Conservation (phyloP, 2,113 vertebrate species). For the Mystacornis crossleyi region DNA sequence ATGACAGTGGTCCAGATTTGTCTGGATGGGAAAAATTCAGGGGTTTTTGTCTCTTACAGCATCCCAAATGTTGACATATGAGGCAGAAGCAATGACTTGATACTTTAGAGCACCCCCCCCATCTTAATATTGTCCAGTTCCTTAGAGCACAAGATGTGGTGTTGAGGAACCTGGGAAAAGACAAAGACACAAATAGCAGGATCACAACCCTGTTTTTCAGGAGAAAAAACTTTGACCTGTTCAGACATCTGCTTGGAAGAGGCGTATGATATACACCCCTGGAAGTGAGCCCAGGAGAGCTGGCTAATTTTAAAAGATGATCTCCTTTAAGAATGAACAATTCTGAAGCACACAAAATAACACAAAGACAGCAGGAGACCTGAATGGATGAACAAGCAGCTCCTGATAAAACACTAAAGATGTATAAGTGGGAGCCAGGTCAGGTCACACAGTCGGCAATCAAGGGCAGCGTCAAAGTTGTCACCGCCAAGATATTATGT, state of each 20-base stretch:
- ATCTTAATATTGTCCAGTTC: background rate
- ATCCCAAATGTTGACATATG: background rate
- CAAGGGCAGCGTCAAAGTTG: background rate
- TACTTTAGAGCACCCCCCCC: accelerated
- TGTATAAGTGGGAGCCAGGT: background rate
- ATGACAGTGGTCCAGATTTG: background rate
- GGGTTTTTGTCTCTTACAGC: background rate
- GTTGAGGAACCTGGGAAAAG: background rate
- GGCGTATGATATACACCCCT: background rate
- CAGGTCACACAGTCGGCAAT: background rate
- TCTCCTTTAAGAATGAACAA: background rate
- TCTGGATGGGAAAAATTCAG: background rate
- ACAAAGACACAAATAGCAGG: background rate
- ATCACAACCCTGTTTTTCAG: background rate
- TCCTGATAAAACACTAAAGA: background rate
- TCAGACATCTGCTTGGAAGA: background rate
- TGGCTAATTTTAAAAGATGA: background rate
- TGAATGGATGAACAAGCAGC: background rate
- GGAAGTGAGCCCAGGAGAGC: background rate
- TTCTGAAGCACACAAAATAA: background rate
- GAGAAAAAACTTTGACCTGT: background rate
- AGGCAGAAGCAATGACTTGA: background rate
- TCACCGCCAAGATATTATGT: background rate
- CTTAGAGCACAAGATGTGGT: background rate
- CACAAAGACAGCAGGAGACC: background rate